These are phyloP conservation scores for Drosophila repleta DNA, from an alignment of 1,140 invertebrate genomes.

Conservation along the genomic window DNA sequence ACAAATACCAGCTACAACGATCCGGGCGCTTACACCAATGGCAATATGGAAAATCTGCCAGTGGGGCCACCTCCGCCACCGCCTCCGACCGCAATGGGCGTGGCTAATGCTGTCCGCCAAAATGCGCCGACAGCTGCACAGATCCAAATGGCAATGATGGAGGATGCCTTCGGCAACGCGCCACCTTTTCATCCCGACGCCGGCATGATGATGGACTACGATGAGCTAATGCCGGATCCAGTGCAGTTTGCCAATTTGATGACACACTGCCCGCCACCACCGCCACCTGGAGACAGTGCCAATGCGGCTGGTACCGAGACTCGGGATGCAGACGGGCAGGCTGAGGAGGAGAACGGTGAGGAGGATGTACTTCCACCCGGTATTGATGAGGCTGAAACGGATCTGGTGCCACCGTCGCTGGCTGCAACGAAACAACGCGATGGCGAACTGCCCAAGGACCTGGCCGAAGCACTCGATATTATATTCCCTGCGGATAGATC, in stretches of 20 bases:
- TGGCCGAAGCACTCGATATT: slow-evolving; percentile 89
- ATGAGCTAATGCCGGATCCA: slow-evolving; percentile 83
- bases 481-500: slow-evolving; percentile 86
- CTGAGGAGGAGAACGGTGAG: slow-evolving; percentile 30
- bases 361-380: slow-evolving; percentile 77
- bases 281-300: slow-evolving; percentile 54
- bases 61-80: slow-evolving; percentile 49
- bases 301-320: slow-evolving; percentile 25
- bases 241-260: slow-evolving; percentile 81
- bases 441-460: slow-evolving; percentile 86
- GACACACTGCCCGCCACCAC: slow-evolving; percentile 75
- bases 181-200: slow-evolving; percentile 80
- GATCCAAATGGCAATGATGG: slow-evolving; percentile 83
- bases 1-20: slow-evolving; percentile 40
- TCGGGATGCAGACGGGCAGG: slow-evolving; percentile 18
- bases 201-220: slow-evolving; percentile 81
- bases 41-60: slow-evolving; percentile 36
- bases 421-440: slow-evolving; percentile 46
- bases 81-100: slow-evolving; percentile 38
- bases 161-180: slow-evolving; percentile 78
- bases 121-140: slow-evolving; percentile 74
- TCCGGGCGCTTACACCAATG: slow-evolving; percentile 28
- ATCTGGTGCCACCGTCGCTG: slow-evolving; percentile 65
- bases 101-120: slow-evolving; percentile 32
- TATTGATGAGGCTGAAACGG: slow-evolving; percentile 76